These are phyloP conservation scores for Climacteris rufus DNA, from an alignment of 2,113 vertebrate genomes.

Conservation along the genomic window DNA sequence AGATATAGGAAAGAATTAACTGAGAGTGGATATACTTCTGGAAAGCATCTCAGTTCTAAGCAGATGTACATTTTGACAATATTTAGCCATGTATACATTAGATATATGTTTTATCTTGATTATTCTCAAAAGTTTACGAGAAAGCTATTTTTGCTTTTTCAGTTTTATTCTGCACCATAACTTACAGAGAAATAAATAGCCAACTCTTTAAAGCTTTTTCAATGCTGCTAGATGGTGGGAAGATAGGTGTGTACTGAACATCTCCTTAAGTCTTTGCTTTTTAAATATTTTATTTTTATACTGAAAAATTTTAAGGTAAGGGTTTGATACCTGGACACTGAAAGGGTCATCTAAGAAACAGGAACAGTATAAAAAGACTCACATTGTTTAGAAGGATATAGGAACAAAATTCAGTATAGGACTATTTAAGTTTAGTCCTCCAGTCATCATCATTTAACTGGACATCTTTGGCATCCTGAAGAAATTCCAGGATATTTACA, in stretches of 20 bases:
- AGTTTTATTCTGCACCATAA: not conserved
- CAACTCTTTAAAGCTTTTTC: not conserved
- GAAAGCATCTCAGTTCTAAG: not conserved
- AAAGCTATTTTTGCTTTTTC: not conserved
- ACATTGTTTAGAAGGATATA: not conserved
- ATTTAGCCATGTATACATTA: not conserved
- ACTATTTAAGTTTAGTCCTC: not conserved
- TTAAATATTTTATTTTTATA: not conserved
- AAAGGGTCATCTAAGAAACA: not conserved
- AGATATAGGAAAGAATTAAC: not conserved
- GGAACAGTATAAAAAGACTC: not conserved
- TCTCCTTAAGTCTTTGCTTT: not conserved
- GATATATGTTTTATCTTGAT: not conserved
- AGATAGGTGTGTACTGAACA: not conserved
- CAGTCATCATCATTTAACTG: not conserved
- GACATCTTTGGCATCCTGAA: not conserved
- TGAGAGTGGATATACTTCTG: not conserved
- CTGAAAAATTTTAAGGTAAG: not conserved
- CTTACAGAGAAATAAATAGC: not conserved
- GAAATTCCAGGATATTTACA: not conserved
- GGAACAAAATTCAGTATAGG: not conserved
- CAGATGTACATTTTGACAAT: not conserved
- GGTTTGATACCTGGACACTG: not conserved
- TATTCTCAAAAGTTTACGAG: accelerated
- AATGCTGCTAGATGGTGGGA: not conserved